A percentile compares a stretch with the other conserved stretches of the same genome.
These are phyloP conservation scores for Denticeps clupeoides DNA, from an alignment of 2,797 vertebrate species.

Conservation along the genomic window DNA sequence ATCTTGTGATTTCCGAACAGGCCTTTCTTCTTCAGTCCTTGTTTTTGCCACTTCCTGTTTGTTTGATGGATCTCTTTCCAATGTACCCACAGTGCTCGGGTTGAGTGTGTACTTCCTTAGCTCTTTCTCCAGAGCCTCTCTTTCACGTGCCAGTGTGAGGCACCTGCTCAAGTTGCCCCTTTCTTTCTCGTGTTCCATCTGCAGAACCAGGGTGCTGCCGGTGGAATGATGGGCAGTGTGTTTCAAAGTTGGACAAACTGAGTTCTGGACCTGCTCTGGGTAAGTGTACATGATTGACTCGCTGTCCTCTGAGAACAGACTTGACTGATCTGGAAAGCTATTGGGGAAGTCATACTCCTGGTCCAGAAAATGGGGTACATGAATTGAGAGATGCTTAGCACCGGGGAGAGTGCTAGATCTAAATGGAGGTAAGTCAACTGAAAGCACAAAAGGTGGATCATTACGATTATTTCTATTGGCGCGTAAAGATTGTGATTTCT, in stretches of 20 bases:
- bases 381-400: slow-evolving; percentile 21
- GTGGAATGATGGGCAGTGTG: too few species aligned
- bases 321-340: slow-evolving; percentile 34
- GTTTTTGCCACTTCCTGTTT: not conserved
- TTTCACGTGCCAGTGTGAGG: slow-evolving; percentile 55
- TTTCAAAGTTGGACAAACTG: too few species aligned
- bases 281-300: slow-evolving; percentile 10
- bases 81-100: slow-evolving; percentile 19
- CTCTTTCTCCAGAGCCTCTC: slow-evolving; percentile 59
- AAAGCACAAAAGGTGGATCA: slow-evolving; percentile 54
- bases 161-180: slow-evolving; percentile 59
- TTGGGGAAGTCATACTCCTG: slow-evolving; percentile 20
- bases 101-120: slow-evolving; percentile 44
- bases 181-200: slow-evolving; percentile 69
- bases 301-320: slow-evolving; percentile 40
- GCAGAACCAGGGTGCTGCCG: slow-evolving; percentile 57
- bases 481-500: slow-evolving; percentile 45
- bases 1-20: too few species aligned
- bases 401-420: slow-evolving; percentile 19
- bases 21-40: not conserved
- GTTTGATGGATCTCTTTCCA: too few species aligned
- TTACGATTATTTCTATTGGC: slow-evolving; percentile 39
- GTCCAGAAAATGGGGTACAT: slow-evolving; percentile 10
- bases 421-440: slow-evolving; percentile 52
- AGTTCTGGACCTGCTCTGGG: slow-evolving; percentile 12